Base-by-base conservation (phyloP, 2,888 invertebrate genomes). In the Drosophila quinaria region DNA sequence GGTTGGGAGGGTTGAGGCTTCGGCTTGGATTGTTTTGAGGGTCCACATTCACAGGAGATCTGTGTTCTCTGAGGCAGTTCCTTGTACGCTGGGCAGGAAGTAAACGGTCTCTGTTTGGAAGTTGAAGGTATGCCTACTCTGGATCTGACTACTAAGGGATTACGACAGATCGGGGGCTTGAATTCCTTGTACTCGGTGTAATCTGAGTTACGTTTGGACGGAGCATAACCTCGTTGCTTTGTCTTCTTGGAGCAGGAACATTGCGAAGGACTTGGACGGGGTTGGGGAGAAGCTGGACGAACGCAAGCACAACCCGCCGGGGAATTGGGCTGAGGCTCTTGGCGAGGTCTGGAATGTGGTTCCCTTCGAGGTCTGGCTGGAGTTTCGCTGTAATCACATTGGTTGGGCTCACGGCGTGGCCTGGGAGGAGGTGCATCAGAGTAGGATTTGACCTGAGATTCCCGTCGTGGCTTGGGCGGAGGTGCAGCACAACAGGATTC, bases 121-220 rank as follows among this genome's bases (percentile, higher is more conserved):
- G 10, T 8, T 8, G 22, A 0, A 25, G 15, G 46, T 4, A 39
- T 4, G n/a, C 10, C 8, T 8, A 8, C 10, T 51, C n/a, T 39
- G 0, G 71, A 64, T 9, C 19, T 31, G 3, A 54, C 47, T 22
- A 74, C 60, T 4, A 72, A 10, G 0, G 65, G 51, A 52, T 65
- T 72, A 8, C 42, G 33, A 9, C 29, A 11, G 1, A 19, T 33
- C 2, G 31, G 29, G 0, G 11, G 5, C 3, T n/a, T 41, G n/a
- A 56, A 72, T 0, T 58, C 61, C 31, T 29, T 47, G 29, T 11
- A 50, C 1, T 80, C 63, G 2, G 35, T 15, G 4, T 77, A 80
- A 19, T 72, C 31, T 1, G 44, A 33, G 3, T 22, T 56, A 4
- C 22, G n/a, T 1, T 1, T 19, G 19, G 72, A 37, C 8, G 77